Evolutionary conservation across 1,140 invertebrate species (phyloP).

Genomic region (Eriosoma lanigerum): DNA sequence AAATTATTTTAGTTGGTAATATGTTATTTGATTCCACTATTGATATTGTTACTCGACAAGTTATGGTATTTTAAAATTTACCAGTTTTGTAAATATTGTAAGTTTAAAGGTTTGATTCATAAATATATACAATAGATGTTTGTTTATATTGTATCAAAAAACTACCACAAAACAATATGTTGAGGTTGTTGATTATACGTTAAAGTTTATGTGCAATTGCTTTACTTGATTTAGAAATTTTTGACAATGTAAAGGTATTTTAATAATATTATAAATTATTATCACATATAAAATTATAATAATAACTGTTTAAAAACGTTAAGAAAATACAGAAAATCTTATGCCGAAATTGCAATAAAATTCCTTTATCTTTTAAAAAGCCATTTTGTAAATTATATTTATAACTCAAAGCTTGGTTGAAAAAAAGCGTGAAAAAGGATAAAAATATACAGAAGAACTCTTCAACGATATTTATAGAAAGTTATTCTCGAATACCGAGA

Average conservation of each 20-base stretch:
- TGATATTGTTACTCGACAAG: too few species aligned
- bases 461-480: slow-evolving; percentile 31
- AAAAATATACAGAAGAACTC: not conserved
- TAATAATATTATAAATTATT: not conserved
- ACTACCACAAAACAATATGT: too few species aligned
- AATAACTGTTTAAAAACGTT: not conserved
- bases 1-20: too few species aligned
- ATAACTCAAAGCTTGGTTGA: not conserved
- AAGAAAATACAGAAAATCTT: not conserved
- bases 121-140: too few species aligned
- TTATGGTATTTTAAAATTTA: too few species aligned
- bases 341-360: not conserved
- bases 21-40: too few species aligned
- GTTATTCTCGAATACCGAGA: not conserved
- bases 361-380: not conserved
- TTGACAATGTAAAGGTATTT: not conserved
- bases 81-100: too few species aligned
- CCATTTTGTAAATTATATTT: slow-evolving; percentile 22
- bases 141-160: too few species aligned
- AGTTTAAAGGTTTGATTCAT: too few species aligned
- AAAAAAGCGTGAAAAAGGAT: not conserved
- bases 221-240: not conserved
- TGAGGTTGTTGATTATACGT: too few species aligned
- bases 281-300: not conserved
- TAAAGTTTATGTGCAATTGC: too few species aligned